These are phyloP conservation scores for Heliconius aoede DNA, from an alignment of 2,888 invertebrate species.

Conservation along the genomic window DNA sequence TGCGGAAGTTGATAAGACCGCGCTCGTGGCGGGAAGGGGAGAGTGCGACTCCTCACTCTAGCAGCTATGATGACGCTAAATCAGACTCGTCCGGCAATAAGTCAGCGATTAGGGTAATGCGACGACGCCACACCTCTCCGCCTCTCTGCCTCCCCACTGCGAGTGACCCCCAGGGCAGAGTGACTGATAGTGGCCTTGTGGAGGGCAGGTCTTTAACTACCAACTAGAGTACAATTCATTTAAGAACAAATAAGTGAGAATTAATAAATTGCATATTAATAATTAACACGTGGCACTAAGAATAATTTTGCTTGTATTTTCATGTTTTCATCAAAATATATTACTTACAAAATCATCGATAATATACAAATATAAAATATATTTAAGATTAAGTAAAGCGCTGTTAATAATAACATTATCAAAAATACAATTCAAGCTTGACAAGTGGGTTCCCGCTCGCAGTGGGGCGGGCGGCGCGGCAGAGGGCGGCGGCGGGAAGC, in stretches of 20 bases:
- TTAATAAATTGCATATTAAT: too few relatives aligned
- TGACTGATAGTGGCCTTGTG: too few relatives aligned
- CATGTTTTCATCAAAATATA: too few relatives aligned
- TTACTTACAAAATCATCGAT: too few relatives aligned
- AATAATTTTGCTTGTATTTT: too few relatives aligned
- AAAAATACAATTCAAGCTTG: too few relatives aligned
- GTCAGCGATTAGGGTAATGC: constrained; percentile 55
- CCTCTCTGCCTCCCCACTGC: background rate
- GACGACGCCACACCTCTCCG: background rate
- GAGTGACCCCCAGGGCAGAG: background rate
- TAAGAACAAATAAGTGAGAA: too few relatives aligned
- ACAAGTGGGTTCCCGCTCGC: background rate
- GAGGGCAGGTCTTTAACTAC: too few relatives aligned
- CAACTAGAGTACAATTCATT: too few relatives aligned
- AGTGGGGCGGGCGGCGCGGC: background rate
- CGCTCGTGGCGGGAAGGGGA: constrained; percentile 28
- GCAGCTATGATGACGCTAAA: constrained; percentile 54
- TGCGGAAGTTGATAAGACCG: constrained; percentile 29
- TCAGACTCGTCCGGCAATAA: constrained; percentile 59
- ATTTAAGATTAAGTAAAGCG: background rate
- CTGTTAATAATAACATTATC: too few relatives aligned
- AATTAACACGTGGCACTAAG: too few relatives aligned
- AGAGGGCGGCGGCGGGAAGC: background rate
- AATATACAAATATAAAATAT: background rate
- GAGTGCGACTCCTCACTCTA: too few relatives aligned